A percentile compares a stretch with the other conserved stretches of the same genome.
Conservation (phyloP, 2,888 invertebrate genomes). For the Bedellia somnulentella region DNA sequence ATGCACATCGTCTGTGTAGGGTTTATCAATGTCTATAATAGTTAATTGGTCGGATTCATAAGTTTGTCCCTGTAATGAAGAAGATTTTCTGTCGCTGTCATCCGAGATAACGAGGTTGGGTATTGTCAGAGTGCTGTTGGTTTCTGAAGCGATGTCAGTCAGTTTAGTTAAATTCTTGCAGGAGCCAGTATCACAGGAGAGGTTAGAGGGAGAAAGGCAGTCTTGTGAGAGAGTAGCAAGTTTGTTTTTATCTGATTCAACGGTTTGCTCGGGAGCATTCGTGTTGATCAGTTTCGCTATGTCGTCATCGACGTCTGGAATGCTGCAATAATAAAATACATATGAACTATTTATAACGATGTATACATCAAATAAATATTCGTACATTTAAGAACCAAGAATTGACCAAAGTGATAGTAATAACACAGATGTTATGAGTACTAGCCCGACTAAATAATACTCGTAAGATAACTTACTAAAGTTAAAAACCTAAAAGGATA, state of each 20-base stretch:
- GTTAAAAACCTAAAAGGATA: no score
- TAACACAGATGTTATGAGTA: no score
- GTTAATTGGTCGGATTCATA: conserved; percentile 66
- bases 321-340: conserved; percentile 33
- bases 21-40: conserved; percentile 66
- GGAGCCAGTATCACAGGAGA: conserved; percentile 50
- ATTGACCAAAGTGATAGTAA: no score
- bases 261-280: conserved; percentile 26
- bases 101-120: conserved; percentile 52
- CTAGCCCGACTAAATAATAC: no score
- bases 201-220: conserved; percentile 40
- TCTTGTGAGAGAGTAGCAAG: conserved; percentile 29
- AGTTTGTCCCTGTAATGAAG: conserved; percentile 52
- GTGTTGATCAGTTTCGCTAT: conserved; percentile 50
- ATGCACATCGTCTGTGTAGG: conserved; percentile 49
- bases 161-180: conserved; percentile 43
- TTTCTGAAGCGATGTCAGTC: conserved; percentile 28
- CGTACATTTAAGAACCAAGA: no score
- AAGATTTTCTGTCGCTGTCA: conserved; percentile 41
- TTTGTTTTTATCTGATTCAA: conserved; percentile 33
- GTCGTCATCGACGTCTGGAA: conserved; percentile 60
- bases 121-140: conserved; percentile 49
- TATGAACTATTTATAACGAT: no score
- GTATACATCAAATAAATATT: no score
- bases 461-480: no score